Percentiles rank a stretch among this genome's conserved stretches.
These are phyloP conservation scores for Rhaphigaster nebulosa DNA, from an alignment of 2,888 invertebrate genomes.

Conservation along the genomic window DNA sequence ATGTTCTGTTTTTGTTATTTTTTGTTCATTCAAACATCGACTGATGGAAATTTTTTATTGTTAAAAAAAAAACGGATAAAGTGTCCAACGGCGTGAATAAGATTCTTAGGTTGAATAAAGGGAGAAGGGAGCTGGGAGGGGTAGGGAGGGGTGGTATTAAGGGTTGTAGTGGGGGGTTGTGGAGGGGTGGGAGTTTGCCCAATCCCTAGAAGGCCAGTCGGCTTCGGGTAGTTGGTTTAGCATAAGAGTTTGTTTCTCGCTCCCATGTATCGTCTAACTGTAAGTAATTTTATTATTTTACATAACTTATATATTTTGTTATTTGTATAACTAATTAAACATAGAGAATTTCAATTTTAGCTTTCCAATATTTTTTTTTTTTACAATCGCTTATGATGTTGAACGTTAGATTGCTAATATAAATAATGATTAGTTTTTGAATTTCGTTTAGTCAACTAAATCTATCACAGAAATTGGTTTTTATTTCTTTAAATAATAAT, in stretches of 20 bases:
- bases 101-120: not conserved
- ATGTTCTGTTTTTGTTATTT: not conserved
- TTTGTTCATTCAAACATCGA: not conserved
- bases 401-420: not conserved
- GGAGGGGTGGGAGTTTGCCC: conserved; percentile 33
- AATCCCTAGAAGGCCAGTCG: conserved; percentile 17
- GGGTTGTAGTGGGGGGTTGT: conserved; percentile 25
- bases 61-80: not conserved
- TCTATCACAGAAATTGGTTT: not conserved
- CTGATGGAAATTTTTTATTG: not conserved
- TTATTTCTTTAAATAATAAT: not conserved
- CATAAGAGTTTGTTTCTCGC: not conserved
- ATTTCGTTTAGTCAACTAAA: not conserved
- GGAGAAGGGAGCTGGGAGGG: conserved; percentile 13
- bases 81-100: not conserved
- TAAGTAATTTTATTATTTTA: not conserved
- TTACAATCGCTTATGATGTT: not conserved
- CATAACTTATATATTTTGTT: not conserved
- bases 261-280: conserved; percentile 34
- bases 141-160: conserved; percentile 41
- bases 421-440: not conserved
- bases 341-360: not conserved
- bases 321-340: not conserved
- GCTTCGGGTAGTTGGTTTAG: conserved; percentile 16
- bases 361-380: not conserved